Conservation (phyloP, 1,140 invertebrate species). For the Drosophila bocki region DNA sequence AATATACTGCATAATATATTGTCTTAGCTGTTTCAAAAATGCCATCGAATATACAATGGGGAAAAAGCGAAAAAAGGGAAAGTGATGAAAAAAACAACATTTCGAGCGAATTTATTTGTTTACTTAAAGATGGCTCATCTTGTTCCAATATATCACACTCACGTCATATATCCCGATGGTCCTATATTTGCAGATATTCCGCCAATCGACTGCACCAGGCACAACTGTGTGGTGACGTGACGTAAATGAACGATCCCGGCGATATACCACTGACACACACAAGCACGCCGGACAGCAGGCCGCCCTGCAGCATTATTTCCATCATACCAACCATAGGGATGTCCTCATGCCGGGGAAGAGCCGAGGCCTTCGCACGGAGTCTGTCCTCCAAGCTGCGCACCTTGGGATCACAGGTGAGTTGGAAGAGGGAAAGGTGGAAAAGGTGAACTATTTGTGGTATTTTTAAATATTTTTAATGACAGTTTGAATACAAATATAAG, state of each 20-base stretch:
- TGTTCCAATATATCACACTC: conserved; percentile 31
- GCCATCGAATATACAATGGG: conserved; percentile 8
- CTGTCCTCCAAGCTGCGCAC: conserved; percentile 90
- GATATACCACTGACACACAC: conserved; percentile 78
- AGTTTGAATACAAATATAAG: neutral
- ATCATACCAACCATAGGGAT: conserved; percentile 86
- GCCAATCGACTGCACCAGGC: conserved; percentile 57
- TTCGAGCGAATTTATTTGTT: conserved; percentile 70
- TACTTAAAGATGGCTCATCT: conserved; percentile 41
- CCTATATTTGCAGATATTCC: conserved; percentile 54
- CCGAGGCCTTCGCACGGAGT: conserved; percentile 91
- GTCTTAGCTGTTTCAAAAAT: conserved; percentile 49
- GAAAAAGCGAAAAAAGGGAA: conserved; percentile 26
- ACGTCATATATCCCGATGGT: conserved; percentile 45
- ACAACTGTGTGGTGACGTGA: conserved; percentile 54
- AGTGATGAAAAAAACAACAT: conserved; percentile 34
- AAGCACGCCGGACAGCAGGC: conserved; percentile 75
- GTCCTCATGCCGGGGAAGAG: conserved; percentile 91
- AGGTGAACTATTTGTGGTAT: too few species aligned
- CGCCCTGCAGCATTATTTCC: conserved; percentile 80
- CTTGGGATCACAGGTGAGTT: conserved; percentile 86
- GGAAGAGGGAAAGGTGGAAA: neutral
- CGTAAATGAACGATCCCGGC: conserved; percentile 84
- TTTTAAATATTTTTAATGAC: too few species aligned
- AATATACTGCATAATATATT: conserved; percentile 28